Percentiles rank a stretch among this genome's conserved stretches.
phyloP scores from a whole-genome alignment of 2,113 vertebrate genomes.

The Melanocharis versteri region DNA sequence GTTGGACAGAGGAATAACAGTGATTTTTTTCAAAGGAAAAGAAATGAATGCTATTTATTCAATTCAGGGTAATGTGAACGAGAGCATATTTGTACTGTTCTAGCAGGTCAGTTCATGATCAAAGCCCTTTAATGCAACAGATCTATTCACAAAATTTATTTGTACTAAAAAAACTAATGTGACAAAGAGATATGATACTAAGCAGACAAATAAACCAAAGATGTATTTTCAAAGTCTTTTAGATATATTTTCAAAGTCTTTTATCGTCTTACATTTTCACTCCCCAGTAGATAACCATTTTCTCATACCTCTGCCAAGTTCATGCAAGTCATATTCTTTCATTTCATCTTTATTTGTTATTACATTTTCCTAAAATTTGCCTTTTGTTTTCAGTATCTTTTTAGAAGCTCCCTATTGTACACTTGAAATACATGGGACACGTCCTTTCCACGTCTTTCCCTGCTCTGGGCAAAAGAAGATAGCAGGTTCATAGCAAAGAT shows the following conservation, averaged over 20 bases:
- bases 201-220: not conserved
- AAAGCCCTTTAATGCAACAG: not conserved
- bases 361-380: not conserved
- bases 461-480: not conserved
- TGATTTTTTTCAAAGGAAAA: not conserved
- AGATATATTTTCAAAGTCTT: not conserved
- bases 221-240: not conserved
- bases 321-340: not conserved
- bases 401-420: not conserved
- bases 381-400: not conserved
- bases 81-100: not conserved
- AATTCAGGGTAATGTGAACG: not conserved
- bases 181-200: not conserved
- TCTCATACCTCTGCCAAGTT: constrained; percentile 3
- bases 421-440: not conserved
- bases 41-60: not conserved
- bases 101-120: not conserved
- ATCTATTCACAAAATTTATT: not conserved
- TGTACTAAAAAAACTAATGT: not conserved
- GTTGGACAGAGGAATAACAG: not conserved
- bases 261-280: not conserved
- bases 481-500: not conserved
- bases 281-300: not conserved
- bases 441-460: not conserved
- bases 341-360: not conserved